Conservation (phyloP, 1,140 invertebrate species). For the Patella vulgata region DNA sequence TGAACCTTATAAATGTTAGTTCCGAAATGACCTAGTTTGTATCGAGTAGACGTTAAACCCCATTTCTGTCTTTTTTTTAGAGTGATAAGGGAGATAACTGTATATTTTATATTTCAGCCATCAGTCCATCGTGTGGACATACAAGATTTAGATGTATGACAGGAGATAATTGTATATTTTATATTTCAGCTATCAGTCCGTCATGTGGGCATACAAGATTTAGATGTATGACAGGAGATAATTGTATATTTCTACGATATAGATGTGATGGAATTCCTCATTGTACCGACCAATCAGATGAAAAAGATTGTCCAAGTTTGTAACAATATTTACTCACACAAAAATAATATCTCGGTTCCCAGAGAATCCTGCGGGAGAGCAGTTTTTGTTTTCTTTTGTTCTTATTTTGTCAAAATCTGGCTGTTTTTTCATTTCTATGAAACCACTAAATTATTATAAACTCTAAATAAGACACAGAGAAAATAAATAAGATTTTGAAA, state of each 20-base stretch:
- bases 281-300: slow-evolving; percentile 37
- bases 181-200: slow-evolving; percentile 12
- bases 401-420: slow-evolving; percentile 1
- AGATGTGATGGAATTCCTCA: slow-evolving; percentile 30
- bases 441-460: too few species aligned
- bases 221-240: slow-evolving; percentile 15
- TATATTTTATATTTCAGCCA: slow-evolving; percentile 16
- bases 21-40: too few species aligned
- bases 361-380: too few species aligned
- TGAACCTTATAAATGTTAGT: too few species aligned
- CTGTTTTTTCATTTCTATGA: slow-evolving; percentile 15
- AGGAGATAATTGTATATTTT: not conserved
- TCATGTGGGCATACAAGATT: slow-evolving; percentile 26
- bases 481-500: too few species aligned
- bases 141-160: too few species aligned
- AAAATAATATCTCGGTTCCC: too few species aligned
- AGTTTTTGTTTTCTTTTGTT: too few species aligned
- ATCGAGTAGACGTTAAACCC: too few species aligned
- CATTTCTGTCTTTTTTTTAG: too few species aligned
- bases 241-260: slow-evolving; percentile 31
- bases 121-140: slow-evolving; percentile 9
- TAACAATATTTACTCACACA: not conserved
- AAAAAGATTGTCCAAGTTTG: slow-evolving; percentile 13
- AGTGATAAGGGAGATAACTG: too few species aligned
- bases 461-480: too few species aligned